These are phyloP conservation scores for Catonia carolina DNA, from an alignment of 2,888 invertebrate genomes.

Conservation along the genomic window DNA sequence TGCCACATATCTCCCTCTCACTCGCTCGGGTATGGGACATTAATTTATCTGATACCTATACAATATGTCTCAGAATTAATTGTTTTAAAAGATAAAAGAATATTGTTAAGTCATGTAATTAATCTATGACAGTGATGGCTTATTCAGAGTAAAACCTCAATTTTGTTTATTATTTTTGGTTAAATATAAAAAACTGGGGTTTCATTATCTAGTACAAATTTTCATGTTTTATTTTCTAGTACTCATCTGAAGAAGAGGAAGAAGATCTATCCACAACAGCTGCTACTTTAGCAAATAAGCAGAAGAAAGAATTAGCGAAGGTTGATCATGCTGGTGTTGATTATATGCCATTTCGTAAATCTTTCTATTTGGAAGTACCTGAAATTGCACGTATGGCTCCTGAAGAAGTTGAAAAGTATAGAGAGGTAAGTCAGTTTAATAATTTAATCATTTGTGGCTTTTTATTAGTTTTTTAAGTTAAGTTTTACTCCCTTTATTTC, in stretches of 20 bases:
- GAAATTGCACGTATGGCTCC: conserved; percentile 88
- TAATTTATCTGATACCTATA: no score
- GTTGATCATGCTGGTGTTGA: conserved; percentile 83
- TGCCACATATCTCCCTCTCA: no score
- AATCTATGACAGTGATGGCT: no score
- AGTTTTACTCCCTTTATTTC: no score
- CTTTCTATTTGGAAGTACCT: conserved; percentile 96
- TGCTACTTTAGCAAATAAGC: conserved; percentile 81
- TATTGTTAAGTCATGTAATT: no score
- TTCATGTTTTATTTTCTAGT: conserved; percentile 46
- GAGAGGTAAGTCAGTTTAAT: conserved; percentile 46
- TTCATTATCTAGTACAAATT: background rate
- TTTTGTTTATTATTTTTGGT: background rate
- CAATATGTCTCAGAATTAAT: no score
- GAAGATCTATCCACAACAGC: conserved; percentile 90
- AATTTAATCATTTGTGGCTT: no score
- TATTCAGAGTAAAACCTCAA: no score
- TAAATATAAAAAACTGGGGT: background rate
- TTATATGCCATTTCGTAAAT: conserved; percentile 85
- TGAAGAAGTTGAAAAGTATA: conserved; percentile 78
- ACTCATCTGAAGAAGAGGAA: conserved; percentile 94
- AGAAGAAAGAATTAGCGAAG: conserved; percentile 85
- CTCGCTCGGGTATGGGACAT: no score
- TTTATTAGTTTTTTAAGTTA: no score
- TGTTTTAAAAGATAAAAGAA: no score